phyloP scores from a whole-genome alignment of 2,888 invertebrate genomes.

The Drosophila melanosoma region DNA sequence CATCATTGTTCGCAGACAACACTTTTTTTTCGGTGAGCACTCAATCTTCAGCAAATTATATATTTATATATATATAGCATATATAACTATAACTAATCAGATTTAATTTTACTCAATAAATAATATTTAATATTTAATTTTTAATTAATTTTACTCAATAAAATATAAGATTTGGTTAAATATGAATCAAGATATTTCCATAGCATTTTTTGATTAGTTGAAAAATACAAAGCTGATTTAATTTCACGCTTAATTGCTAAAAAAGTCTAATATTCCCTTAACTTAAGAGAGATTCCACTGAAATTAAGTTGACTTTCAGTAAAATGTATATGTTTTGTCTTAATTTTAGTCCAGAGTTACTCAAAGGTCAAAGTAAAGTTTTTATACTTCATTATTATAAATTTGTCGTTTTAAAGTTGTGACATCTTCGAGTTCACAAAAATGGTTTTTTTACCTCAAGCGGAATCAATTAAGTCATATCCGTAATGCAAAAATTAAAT shows the following conservation, averaged over 20 bases:
- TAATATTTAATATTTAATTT: too few species aligned
- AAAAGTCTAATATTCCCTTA: accelerated
- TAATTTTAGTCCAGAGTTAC: neutral
- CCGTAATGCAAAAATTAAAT: too few species aligned
- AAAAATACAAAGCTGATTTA: neutral
- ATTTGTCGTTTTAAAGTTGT: neutral
- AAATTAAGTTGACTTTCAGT: neutral
- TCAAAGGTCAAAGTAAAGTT: neutral
- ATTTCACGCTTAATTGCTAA: neutral
- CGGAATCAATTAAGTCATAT: neutral
- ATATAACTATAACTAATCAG: neutral
- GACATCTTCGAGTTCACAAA: neutral
- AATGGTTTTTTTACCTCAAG: neutral
- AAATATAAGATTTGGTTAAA: neutral
- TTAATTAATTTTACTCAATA: too few species aligned
- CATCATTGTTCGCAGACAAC: conserved; percentile 54
- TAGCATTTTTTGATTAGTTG: neutral
- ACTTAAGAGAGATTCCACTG: neutral
- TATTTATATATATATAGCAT: neutral
- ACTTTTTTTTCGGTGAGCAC: neutral
- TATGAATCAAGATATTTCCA: neutral
- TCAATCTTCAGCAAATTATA: conserved; percentile 2
- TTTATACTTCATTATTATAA: neutral
- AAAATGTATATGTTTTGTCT: accelerated
- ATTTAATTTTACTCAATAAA: neutral